phyloP scores from a whole-genome alignment of 1,140 invertebrate species.

The Atta texana region DNA sequence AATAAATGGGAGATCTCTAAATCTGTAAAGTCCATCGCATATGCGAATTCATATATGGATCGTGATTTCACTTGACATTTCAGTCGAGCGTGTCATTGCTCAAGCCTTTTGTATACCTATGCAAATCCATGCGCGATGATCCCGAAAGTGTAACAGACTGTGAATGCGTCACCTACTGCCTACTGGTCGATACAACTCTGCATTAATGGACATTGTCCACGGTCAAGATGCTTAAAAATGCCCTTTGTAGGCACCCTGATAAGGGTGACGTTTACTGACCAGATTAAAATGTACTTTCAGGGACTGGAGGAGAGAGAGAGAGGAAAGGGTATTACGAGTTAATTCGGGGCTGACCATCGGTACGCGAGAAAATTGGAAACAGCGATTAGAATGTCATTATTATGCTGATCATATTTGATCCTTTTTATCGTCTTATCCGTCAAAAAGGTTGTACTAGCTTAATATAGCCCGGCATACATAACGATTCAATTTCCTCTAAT shows the following conservation, averaged over 20 bases:
- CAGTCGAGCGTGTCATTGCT: not conserved
- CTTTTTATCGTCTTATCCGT: not conserved
- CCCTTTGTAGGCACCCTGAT: slow-evolving; percentile 35
- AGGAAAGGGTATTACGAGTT: slow-evolving; percentile 38
- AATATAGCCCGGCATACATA: slow-evolving; percentile 14
- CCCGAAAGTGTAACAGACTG: slow-evolving; percentile 16
- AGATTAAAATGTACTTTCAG: slow-evolving; percentile 37
- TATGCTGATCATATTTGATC: not conserved
- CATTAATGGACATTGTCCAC: slow-evolving; percentile 20
- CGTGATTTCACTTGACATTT: not conserved
- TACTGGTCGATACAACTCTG: slow-evolving; percentile 24
- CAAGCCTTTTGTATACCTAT: not conserved
- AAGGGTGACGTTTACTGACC: slow-evolving; percentile 43
- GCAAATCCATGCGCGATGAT: slow-evolving; percentile 1
- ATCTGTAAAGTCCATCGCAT: slow-evolving; percentile 7
- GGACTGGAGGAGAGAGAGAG: slow-evolving; percentile 15
- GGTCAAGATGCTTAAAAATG: slow-evolving; percentile 56
- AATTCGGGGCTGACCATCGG: slow-evolving; percentile 45
- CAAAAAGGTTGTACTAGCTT: slow-evolving; percentile 21
- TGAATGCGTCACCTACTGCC: slow-evolving; percentile 27
- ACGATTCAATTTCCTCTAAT: not conserved
- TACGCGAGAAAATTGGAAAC: slow-evolving; percentile 36
- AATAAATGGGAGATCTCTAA: slow-evolving; percentile 22
- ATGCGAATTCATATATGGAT: not conserved
- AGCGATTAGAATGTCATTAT: slow-evolving; percentile 6